phyloP scores from a whole-genome alignment of 2,113 vertebrate species.

The Galbula dea region DNA sequence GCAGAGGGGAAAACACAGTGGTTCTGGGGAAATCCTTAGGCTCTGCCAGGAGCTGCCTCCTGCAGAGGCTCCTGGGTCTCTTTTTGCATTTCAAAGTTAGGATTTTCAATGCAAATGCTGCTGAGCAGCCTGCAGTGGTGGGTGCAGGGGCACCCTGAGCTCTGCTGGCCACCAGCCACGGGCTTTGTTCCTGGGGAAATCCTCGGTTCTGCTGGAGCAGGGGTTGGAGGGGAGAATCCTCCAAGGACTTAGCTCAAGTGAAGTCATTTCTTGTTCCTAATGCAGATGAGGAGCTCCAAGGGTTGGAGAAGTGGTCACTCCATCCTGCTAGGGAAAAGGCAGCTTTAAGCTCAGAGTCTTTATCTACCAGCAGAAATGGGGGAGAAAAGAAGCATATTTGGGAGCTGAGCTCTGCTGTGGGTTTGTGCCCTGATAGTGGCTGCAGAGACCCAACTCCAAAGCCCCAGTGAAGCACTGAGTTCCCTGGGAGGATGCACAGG shows the following conservation, averaged over 20 bases:
- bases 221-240: background rate
- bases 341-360: background rate
- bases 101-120: conserved; percentile 62
- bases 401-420: background rate
- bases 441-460: background rate
- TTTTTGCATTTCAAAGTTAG: conserved; percentile 54
- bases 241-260: background rate
- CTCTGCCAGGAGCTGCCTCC: background rate
- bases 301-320: background rate
- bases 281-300: fast-evolving
- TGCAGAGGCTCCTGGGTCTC: background rate
- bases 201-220: background rate
- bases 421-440: background rate
- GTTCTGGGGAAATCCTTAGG: background rate
- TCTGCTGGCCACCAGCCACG: background rate
- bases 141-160: background rate
- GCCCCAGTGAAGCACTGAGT: fast-evolving
- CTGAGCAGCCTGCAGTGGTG: background rate
- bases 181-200: background rate
- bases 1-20: background rate
- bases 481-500: background rate
- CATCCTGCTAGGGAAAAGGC: background rate
- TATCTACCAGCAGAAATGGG: background rate
- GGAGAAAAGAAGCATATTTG: fast-evolving
- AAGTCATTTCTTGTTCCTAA: background rate